phyloP scores from a whole-genome alignment of 2,113 vertebrate genomes.

The Oophaga pumilio region DNA sequence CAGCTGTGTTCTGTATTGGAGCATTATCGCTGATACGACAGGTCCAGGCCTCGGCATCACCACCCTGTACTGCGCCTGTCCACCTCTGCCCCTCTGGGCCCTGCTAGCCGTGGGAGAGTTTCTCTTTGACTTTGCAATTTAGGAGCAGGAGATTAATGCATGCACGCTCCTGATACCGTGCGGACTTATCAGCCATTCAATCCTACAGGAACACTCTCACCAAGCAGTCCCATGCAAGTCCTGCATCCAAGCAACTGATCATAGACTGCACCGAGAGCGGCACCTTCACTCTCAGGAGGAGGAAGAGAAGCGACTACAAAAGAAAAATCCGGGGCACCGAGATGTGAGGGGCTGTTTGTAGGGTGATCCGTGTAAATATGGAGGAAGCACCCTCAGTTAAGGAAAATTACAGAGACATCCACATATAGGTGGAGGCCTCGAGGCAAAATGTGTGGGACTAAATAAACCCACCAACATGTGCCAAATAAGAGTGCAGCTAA shows the following conservation, averaged over 20 bases:
- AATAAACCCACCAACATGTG: background rate
- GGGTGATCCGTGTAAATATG: no score
- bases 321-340: no score
- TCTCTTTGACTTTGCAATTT: background rate
- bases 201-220: background rate
- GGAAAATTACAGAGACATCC: no score
- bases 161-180: background rate
- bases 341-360: no score
- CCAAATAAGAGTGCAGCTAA: background rate
- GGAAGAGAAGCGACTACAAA: no score
- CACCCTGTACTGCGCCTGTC: background rate
- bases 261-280: no score
- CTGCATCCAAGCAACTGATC: background rate
- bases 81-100: background rate
- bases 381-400: no score
- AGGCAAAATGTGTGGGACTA: no score
- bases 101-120: background rate
- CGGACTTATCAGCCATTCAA: background rate
- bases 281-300: no score
- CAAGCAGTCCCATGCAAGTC: background rate
- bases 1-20: constrained; percentile 4
- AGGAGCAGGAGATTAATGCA: background rate
- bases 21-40: constrained; percentile 5
- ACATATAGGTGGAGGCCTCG: no score
- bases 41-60: background rate